Conservation (phyloP, 2,113 vertebrate genomes). For the Toxotes jaculatrix region DNA sequence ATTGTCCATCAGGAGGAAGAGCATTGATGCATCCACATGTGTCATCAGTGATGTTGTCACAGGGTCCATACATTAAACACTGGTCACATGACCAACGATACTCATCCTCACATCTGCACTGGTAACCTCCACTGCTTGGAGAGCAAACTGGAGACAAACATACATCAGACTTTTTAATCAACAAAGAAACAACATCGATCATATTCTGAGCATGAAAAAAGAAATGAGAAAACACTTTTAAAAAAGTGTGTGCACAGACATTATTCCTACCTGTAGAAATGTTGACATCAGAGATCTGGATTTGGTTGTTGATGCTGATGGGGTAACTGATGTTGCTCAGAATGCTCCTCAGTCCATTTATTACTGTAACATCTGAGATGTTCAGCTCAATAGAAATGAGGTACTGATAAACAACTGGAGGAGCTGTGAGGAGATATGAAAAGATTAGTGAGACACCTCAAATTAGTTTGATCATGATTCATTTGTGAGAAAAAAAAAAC, state of each 20-base stretch:
- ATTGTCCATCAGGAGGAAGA: constrained; percentile 39
- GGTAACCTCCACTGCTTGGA: constrained; percentile 22
- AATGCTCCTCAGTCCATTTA: constrained; percentile 42
- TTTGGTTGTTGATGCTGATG: constrained; percentile 23
- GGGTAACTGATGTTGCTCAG: constrained; percentile 44
- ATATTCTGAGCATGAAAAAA: no score
- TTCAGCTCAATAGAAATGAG: constrained; percentile 47
- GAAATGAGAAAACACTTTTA: no score
- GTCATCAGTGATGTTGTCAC: constrained; percentile 51
- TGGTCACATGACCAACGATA: constrained; percentile 63
- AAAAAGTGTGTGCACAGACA: no score
- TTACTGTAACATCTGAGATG: constrained; percentile 24
- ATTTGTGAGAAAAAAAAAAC: not conserved
- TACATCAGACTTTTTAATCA: no score
- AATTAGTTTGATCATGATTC: not conserved
- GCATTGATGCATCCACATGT: constrained; percentile 65
- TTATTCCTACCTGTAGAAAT: constrained; percentile 58
- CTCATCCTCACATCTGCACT: constrained; percentile 68
- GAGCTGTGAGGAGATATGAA: not conserved
- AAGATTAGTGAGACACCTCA: not conserved
- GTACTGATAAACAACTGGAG: constrained; percentile 30
- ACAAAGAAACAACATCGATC: no score
- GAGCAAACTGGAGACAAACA: constrained; percentile 42
- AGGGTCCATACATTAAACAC: constrained; percentile 46
- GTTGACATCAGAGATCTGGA: constrained; percentile 24